Base-by-base conservation (phyloP, 2,888 invertebrate genomes). In the Drosophila ustulata region DNA sequence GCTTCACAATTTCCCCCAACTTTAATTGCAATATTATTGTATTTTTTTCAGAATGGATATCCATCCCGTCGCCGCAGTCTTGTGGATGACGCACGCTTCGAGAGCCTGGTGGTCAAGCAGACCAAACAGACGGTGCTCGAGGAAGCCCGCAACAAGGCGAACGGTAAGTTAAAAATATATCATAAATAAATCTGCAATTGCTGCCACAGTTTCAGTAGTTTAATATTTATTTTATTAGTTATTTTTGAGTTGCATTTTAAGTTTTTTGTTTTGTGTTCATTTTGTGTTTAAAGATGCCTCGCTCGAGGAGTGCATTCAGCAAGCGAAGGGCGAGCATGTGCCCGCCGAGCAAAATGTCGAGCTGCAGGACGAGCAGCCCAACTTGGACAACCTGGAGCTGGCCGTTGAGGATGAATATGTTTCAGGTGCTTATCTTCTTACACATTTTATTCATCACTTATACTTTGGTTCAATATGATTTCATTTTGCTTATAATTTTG, bases 51-150 rank as follows among this genome's bases (percentile, higher is more conserved):
- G 98, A 98, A 99, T 94, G 99, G 98, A 75, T 98, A 98, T 92
- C 97, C 98, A 86, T 97, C 98, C 74, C 95, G 98, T 90, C 96
- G 98, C 89, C 96, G 98, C 90, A 98, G 98, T 77, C 95, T 99
- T 76, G 99, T 99, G 59, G 99, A 98, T 90, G 99, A 99, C 93
- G 99, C 99, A 84, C 96, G 98, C 89, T 99, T 99, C 93, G 99
- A 99, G 93, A 98, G 97, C 73, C 94, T 97, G 91, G 97, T 98
- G 88, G 98, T 98, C 91, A 97, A 97, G 93, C 98, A 98, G 94
- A 97, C 96, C 92, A 97, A 98, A 93, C 97, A 97, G 94, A 96
- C 95, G 89, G 97, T 97, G 82, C 94, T 98, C 90, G 97, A 97
- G 91, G 97, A 97, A 93, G 97, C 97, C 82, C 96, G 97, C 90